A percentile compares a stretch with the other conserved stretches of the same genome.
Conservation (phyloP, 2,797 vertebrate genomes). For the Chloroceryle amazona region DNA sequence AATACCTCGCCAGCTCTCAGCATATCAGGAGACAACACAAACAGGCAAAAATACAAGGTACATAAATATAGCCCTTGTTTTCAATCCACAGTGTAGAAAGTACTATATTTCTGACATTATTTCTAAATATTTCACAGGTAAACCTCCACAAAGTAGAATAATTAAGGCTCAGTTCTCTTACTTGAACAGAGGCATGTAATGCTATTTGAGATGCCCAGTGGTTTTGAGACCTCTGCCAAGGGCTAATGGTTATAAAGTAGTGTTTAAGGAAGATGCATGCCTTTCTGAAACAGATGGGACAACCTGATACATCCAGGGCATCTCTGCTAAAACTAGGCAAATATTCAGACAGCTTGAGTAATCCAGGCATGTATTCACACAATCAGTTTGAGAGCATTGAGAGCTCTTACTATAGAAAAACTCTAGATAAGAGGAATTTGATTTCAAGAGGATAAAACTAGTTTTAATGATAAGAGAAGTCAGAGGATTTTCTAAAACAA, state of each 20-base stretch:
- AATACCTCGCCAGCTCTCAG: not conserved
- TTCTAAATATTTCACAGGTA: not conserved
- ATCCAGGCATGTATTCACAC: not conserved
- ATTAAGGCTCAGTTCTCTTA: not conserved
- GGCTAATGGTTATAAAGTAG: not conserved
- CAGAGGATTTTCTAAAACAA: not conserved
- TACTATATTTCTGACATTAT: not conserved
- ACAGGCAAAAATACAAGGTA: not conserved
- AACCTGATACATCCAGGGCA: not conserved
- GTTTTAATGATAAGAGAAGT: constrained; percentile 1
- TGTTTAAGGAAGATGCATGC: not conserved
- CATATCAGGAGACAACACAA: not conserved
- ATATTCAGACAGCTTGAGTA: not conserved
- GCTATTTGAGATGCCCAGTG: not conserved
- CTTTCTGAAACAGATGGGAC: not conserved
- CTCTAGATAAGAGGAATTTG: not conserved
- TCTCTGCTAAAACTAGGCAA: not conserved
- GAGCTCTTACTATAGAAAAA: not conserved
- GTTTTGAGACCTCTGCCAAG: not conserved
- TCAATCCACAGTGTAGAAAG: not conserved
- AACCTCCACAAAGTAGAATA: not conserved
- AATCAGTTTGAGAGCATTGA: not conserved
- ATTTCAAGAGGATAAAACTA: constrained; percentile 14
- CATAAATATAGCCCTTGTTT: not conserved
- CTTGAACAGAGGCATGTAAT: not conserved